Percentiles rank a stretch among this genome's conserved stretches.
These are phyloP conservation scores for Linurgus olivaceus DNA, from an alignment of 2,797 vertebrate genomes.

Conservation along the genomic window DNA sequence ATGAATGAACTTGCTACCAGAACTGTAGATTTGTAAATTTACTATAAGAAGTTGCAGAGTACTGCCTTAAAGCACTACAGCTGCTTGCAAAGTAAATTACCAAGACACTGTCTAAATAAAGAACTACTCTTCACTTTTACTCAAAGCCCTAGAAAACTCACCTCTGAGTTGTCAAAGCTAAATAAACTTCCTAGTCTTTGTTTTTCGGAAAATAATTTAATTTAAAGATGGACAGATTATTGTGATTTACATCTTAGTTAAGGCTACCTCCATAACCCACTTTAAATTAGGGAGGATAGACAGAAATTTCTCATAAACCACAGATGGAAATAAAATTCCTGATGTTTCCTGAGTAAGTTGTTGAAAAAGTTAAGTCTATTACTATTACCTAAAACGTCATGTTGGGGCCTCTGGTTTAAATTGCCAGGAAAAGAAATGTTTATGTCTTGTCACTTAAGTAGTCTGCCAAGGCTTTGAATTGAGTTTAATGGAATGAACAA, in stretches of 20 bases:
- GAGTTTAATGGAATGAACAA: not conserved
- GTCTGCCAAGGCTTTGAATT: not conserved
- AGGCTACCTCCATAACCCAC: not conserved
- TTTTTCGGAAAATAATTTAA: not conserved
- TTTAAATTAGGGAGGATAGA: not conserved
- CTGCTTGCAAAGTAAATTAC: not conserved
- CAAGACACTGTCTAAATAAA: not conserved
- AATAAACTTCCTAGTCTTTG: not conserved
- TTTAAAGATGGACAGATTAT: not conserved
- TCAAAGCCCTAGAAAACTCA: not conserved
- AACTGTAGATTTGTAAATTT: not conserved
- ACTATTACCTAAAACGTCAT: not conserved
- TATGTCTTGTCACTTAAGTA: not conserved
- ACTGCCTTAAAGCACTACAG: not conserved
- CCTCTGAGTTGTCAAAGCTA: not conserved
- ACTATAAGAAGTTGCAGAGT: not conserved
- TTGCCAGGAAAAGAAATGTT: not conserved
- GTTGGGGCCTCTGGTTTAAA: not conserved
- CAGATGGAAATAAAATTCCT: not conserved
- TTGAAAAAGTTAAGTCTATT: not conserved
- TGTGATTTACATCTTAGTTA: not conserved
- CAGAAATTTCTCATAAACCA: not conserved
- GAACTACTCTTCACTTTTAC: not conserved
- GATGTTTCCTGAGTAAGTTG: not conserved
- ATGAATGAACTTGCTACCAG: not conserved